Base-by-base conservation (phyloP, 1,140 invertebrate genomes). In the Radopholus similis region DNA sequence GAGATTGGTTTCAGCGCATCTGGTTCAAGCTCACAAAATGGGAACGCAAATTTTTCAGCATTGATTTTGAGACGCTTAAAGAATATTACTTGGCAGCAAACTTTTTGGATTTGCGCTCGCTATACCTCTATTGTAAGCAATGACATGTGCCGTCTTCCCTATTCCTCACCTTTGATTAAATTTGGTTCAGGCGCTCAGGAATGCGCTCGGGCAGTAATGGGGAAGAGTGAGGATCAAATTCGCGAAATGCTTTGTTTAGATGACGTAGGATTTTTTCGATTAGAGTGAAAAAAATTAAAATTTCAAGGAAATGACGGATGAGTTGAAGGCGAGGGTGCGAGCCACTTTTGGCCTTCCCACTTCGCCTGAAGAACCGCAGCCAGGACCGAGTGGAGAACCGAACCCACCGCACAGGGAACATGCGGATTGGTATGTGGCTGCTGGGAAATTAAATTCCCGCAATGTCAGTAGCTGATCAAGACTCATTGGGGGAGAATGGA, bases 41-140 rank as follows among this genome's bases (percentile, higher is more conserved):
- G 56, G 56, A 58, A 47, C 21, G 2, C 2, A 0, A 18, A 2
- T 58, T 58, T 34, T 58, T 58, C 11, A 34, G 37, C 4, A 21
- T 58, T 58, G 56, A 58, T 13, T 58, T 58, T 44, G 56, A 58
- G 21, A 28, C 37, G 35, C 40, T 58, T 15, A 58, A 58, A n/a
- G 56, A 58, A 30, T 38, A 38, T 58, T 32, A 32, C 26, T 32
- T 58, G 56, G 56, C 56, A 5, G 35, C 56, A 2, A 58, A 58
- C 8, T 58, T 58, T 44, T 58, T 58, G 56, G 56, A 58, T 2
- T 6, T 58, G 0, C 18, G 26, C 18, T 58, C 56, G n/a, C 18
- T 58, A 2, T 58, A 58, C 37, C 37, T 38, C 37, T 58, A 58
- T 58, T 30, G 56, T 58, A 4, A 34, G 34, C 11, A 42, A 42